These are phyloP conservation scores for Anagrus nilaparvatae DNA, from an alignment of 1,140 invertebrate genomes.

Conservation along the genomic window DNA sequence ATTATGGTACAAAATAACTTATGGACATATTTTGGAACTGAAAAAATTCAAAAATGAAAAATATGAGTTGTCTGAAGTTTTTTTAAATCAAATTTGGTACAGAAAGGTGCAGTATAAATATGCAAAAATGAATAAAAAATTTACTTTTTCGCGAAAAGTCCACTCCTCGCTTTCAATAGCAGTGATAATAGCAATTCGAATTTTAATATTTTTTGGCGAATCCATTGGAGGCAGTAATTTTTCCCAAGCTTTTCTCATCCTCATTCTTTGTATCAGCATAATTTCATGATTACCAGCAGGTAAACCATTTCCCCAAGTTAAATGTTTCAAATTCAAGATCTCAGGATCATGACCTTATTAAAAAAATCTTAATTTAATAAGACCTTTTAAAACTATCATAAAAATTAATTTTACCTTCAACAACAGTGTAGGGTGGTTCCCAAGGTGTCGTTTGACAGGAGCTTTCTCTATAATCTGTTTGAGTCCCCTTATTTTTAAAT, in stretches of 20 bases:
- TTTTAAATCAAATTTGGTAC: neutral
- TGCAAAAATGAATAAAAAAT: constrained; percentile 29
- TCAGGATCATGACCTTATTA: constrained; percentile 30
- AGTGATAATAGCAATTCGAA: constrained; percentile 45
- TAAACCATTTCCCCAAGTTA: constrained; percentile 47
- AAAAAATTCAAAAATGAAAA: too few species aligned
- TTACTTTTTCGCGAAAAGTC: constrained; percentile 52
- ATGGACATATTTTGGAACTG: too few species aligned
- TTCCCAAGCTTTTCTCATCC: constrained; percentile 49
- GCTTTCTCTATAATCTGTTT: constrained; percentile 65
- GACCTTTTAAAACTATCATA: constrained; percentile 1
- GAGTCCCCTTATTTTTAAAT: constrained; percentile 32
- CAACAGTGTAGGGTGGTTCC: constrained; percentile 46
- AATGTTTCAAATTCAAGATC: constrained; percentile 37
- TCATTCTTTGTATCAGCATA: constrained; percentile 50
- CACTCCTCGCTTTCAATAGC: constrained; percentile 56
- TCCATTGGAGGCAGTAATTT: constrained; percentile 42
- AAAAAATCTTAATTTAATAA: constrained; percentile 17
- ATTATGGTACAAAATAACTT: too few species aligned
- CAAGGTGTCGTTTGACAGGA: constrained; percentile 70
- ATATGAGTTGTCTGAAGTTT: too few species aligned
- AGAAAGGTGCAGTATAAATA: neutral
- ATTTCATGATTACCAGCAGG: constrained; percentile 54
- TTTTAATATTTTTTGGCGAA: constrained; percentile 42
- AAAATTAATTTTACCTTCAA: constrained; percentile 19